These are phyloP conservation scores for Notoglanidium macrostoma DNA, from an alignment of 2,797 vertebrate species.

Conservation along the genomic window DNA sequence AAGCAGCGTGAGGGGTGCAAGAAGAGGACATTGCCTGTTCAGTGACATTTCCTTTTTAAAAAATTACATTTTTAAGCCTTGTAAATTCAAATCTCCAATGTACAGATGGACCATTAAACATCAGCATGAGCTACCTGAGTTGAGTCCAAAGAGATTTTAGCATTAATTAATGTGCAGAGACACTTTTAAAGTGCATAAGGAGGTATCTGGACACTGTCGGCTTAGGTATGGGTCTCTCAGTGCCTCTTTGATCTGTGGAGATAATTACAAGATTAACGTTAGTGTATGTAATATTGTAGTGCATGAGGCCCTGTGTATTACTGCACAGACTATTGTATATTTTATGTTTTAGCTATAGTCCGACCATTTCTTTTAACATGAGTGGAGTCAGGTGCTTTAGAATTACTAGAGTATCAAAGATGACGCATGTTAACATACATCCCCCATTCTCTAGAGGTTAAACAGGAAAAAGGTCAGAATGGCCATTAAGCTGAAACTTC, in stretches of 20 bases:
- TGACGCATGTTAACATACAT: conserved; percentile 2
- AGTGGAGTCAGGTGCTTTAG: not conserved
- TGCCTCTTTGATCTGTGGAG: conserved; percentile 42
- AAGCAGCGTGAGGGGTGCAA: conserved; percentile 19
- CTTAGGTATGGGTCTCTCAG: conserved; percentile 81
- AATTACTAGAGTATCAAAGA: not conserved
- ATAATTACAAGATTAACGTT: not conserved
- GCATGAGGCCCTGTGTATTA: not conserved
- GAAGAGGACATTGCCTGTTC: conserved; percentile 33
- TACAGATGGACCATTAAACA: conserved; percentile 22
- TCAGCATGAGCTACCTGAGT: conserved; percentile 58
- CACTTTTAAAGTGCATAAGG: conserved; percentile 40
- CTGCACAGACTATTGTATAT: not conserved
- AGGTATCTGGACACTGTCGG: conserved; percentile 80
- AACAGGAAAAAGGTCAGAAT: conserved; percentile 39
- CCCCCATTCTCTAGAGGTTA: conserved; percentile 21
- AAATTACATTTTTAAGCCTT: not conserved
- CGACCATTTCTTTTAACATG: not conserved
- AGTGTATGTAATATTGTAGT: not conserved
- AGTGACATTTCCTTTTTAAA: not conserved
- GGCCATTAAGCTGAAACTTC: conserved; percentile 31
- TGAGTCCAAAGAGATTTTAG: conserved; percentile 8
- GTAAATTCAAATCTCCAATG: conserved; percentile 9
- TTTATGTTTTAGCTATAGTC: not conserved
- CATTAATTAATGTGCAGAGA: conserved; percentile 66